Percentiles rank a stretch among this genome's conserved stretches.
Evolutionary conservation across 2,113 vertebrate genomes (phyloP).

Genomic region (Myrmecophaga tridactyla): DNA sequence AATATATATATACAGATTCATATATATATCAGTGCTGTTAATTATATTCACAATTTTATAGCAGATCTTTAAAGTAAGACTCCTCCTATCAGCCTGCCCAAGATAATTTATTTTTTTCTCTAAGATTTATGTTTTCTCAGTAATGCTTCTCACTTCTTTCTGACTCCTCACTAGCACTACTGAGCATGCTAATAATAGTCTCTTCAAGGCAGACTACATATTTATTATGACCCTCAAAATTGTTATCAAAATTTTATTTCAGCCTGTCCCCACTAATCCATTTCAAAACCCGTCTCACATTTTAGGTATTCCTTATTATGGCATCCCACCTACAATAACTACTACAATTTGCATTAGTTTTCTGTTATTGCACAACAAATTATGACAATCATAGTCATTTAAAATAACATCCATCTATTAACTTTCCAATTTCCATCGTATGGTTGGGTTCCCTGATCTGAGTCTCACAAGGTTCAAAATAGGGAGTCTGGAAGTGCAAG

Average conservation of each 20-base stretch:
- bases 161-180: background rate
- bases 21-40: too few relatives aligned
- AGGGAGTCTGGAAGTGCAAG: background rate
- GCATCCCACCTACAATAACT: background rate
- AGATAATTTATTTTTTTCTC: background rate
- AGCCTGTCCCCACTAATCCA: background rate
- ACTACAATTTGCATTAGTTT: background rate
- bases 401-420: background rate
- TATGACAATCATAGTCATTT: background rate
- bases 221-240: background rate
- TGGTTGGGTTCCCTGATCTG: background rate
- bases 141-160: background rate
- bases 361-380: background rate
- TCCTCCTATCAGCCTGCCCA: background rate
- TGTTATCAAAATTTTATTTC: background rate
- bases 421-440: background rate
- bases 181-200: background rate
- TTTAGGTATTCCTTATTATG: background rate
- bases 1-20: too few relatives aligned
- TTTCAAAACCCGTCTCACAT: background rate
- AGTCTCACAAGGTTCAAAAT: background rate
- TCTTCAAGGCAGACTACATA: background rate
- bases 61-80: too few relatives aligned
- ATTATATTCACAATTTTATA: too few relatives aligned
- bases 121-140: background rate